Conservation (phyloP, 2,113 vertebrate species). For the Anser cygnoides region DNA sequence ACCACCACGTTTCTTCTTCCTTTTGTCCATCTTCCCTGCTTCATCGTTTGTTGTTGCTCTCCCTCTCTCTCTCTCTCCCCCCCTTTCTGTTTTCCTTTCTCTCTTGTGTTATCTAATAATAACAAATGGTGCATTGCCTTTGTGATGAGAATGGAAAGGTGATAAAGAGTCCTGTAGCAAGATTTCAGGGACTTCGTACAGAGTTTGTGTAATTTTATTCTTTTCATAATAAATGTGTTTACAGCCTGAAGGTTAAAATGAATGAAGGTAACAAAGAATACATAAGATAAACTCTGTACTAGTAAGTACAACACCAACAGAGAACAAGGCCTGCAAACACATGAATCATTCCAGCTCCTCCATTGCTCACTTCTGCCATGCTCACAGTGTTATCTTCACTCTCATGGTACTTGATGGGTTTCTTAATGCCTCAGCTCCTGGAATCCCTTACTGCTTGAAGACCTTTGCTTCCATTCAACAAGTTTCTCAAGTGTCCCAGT, state of each 20-base stretch:
- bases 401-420: neutral
- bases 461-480: neutral
- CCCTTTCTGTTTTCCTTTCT: neutral
- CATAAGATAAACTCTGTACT: conserved; percentile 1
- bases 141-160: conserved; percentile 5
- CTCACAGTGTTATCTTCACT: neutral
- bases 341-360: conserved; percentile 2
- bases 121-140: neutral
- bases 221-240: conserved; percentile 57
- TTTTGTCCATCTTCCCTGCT: neutral
- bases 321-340: neutral
- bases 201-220: conserved; percentile 8
- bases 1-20: neutral
- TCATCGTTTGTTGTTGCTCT: neutral
- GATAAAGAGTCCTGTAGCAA: conserved; percentile 9
- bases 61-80: neutral
- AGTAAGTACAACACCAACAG: neutral
- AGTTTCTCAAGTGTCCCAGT: neutral
- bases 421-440: neutral
- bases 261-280: conserved; percentile 25
- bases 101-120: neutral
- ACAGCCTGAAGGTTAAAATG: conserved; percentile 38
- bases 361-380: neutral
- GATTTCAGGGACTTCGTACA: conserved; percentile 24
- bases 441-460: neutral